Conservation (phyloP, 2,113 vertebrate species). For the Pteropus alecto region DNA sequence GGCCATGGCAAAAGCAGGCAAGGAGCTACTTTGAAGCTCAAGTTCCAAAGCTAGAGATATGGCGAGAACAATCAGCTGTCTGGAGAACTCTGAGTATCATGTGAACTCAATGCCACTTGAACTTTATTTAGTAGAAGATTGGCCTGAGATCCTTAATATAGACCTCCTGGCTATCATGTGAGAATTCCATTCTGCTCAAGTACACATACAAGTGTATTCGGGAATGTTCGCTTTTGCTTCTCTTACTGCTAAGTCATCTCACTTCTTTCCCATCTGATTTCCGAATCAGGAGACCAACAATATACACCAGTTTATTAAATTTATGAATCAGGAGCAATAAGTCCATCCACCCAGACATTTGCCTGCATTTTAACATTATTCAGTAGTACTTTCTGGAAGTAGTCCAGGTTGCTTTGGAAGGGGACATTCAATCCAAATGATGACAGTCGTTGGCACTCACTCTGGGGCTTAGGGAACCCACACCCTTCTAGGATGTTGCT, state of each 20-base stretch:
- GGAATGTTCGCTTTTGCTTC: slow-evolving; percentile 48
- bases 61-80: slow-evolving; percentile 58
- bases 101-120: slow-evolving; percentile 78
- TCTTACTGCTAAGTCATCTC: background rate
- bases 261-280: background rate
- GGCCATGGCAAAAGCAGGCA: background rate
- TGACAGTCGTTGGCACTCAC: background rate
- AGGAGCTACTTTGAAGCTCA: slow-evolving; percentile 24
- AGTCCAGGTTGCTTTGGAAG: background rate
- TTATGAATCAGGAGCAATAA: background rate
- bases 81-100: slow-evolving; percentile 58
- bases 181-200: slow-evolving; percentile 70
- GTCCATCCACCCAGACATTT: background rate
- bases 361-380: background rate
- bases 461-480: background rate
- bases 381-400: background rate
- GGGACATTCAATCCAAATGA: background rate
- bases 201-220: slow-evolving; percentile 57
- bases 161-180: slow-evolving; percentile 74
- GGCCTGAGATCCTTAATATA: slow-evolving; percentile 79
- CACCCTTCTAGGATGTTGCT: background rate
- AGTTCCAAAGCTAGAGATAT: background rate
- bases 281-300: background rate
- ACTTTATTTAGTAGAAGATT: slow-evolving; percentile 82
- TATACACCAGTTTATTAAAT: no score